These are phyloP conservation scores for Andrena dorsata DNA, from an alignment of 2,888 invertebrate genomes.

Conservation along the genomic window DNA sequence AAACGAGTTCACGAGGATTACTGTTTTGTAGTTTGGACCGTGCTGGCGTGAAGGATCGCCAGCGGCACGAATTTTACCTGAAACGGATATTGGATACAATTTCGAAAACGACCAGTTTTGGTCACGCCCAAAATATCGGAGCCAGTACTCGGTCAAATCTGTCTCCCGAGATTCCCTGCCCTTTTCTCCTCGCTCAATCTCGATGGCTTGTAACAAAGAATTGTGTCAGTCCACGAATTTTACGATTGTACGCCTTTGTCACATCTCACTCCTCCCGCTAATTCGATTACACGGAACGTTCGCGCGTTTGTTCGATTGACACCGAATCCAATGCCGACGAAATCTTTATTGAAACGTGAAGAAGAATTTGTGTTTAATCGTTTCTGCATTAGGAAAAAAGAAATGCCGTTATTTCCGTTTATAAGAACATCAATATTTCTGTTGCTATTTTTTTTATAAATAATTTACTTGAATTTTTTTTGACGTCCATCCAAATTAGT, in stretches of 20 bases:
- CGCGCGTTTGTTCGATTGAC: slow-evolving; percentile 1
- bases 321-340: slow-evolving; percentile 22
- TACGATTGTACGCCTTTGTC: slow-evolving; percentile 19
- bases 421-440: too few relatives aligned
- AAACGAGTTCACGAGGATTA: neutral
- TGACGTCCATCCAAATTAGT: too few relatives aligned
- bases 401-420: too few relatives aligned
- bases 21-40: slow-evolving; percentile 25
- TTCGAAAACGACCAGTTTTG: slow-evolving; percentile 61
- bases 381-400: too few relatives aligned
- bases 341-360: neutral
- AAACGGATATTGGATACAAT: slow-evolving; percentile 72
- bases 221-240: slow-evolving; percentile 21
- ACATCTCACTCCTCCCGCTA: slow-evolving; percentile 2
- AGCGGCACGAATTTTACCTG: slow-evolving; percentile 75
- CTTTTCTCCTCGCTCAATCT: neutral
- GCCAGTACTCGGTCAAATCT: slow-evolving; percentile 51
- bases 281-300: slow-evolving; percentile 48
- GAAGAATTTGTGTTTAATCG: neutral
- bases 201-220: slow-evolving; percentile 4
- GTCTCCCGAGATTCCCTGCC: slow-evolving; percentile 37
- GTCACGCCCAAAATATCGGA: slow-evolving; percentile 64
- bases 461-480: too few relatives aligned
- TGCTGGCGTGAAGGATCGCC: slow-evolving; percentile 42
- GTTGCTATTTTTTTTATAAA: too few relatives aligned